phyloP scores from a whole-genome alignment of 1,140 invertebrate species.

The Musca vetustissima region DNA sequence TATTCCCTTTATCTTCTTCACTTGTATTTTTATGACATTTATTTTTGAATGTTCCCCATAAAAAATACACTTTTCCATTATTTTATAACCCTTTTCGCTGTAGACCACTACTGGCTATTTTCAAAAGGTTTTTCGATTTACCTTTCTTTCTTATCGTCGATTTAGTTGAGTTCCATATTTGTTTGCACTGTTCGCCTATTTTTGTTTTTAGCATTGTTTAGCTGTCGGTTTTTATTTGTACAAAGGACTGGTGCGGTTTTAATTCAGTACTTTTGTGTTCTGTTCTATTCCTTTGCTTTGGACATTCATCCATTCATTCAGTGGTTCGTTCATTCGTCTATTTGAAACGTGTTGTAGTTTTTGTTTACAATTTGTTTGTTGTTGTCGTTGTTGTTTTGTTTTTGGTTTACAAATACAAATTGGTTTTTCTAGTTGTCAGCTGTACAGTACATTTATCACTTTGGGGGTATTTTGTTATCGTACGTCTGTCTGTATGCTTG shows the following conservation, averaged over 20 bases:
- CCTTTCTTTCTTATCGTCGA: too few species aligned
- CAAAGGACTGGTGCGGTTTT: slow-evolving; percentile 15
- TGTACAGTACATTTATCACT: slow-evolving; percentile 24
- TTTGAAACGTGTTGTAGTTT: background rate
- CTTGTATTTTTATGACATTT: too few species aligned
- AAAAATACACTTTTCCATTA: too few species aligned
- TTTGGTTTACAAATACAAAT: slow-evolving; percentile 18
- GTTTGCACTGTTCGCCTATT: too few species aligned
- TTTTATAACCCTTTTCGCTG: too few species aligned
- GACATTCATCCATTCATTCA: background rate
- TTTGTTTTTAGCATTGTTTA: too few species aligned
- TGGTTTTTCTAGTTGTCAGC: slow-evolving; percentile 24
- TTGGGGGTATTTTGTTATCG: slow-evolving; percentile 19
- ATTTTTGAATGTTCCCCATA: too few species aligned
- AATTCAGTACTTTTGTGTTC: background rate
- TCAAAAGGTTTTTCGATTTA: too few species aligned
- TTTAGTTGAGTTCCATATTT: background rate
- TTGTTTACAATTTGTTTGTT: background rate
- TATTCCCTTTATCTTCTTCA: too few species aligned
- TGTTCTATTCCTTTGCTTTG: background rate
- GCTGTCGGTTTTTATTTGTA: background rate
- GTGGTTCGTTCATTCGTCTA: too few species aligned
- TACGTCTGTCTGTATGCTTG: background rate
- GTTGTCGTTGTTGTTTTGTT: background rate
- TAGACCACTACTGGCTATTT: too few species aligned